These are phyloP conservation scores for Aethes cnicana DNA, from an alignment of 2,888 invertebrate genomes.

Conservation along the genomic window DNA sequence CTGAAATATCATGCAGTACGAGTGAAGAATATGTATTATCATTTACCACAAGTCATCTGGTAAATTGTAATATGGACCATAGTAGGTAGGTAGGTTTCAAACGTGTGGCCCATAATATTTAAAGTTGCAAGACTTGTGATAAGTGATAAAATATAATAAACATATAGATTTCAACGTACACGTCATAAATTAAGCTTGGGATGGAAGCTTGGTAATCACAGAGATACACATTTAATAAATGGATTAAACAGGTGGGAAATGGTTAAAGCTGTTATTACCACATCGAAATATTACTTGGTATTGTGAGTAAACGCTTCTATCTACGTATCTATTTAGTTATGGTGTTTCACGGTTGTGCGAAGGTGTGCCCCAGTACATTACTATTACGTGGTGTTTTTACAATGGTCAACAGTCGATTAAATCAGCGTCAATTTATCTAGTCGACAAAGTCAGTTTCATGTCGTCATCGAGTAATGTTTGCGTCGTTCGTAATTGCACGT, in stretches of 20 bases:
- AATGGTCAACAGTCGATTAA: constrained; percentile 43
- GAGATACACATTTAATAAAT: constrained; percentile 13
- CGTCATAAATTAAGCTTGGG: constrained; percentile 13
- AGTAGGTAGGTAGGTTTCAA: no score
- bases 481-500: constrained; percentile 51
- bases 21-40: constrained; percentile 43
- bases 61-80: background rate
- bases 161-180: constrained; percentile 23
- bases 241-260: background rate
- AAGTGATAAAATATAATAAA: constrained; percentile 20
- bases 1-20: constrained; percentile 72
- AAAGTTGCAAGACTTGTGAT: constrained; percentile 1
- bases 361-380: constrained; percentile 48
- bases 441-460: background rate
- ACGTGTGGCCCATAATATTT: no score
- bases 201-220: constrained; percentile 21
- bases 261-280: constrained; percentile 25
- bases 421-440: constrained; percentile 34
- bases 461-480: constrained; percentile 14
- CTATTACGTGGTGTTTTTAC: constrained; percentile 48
- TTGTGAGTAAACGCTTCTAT: constrained; percentile 39
- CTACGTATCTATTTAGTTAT: constrained; percentile 43
- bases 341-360: constrained; percentile 50
- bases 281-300: constrained; percentile 13
- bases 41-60: constrained; percentile 22